Base-by-base conservation (phyloP, 1,140 invertebrate species). In the Calosoma granatense region DNA sequence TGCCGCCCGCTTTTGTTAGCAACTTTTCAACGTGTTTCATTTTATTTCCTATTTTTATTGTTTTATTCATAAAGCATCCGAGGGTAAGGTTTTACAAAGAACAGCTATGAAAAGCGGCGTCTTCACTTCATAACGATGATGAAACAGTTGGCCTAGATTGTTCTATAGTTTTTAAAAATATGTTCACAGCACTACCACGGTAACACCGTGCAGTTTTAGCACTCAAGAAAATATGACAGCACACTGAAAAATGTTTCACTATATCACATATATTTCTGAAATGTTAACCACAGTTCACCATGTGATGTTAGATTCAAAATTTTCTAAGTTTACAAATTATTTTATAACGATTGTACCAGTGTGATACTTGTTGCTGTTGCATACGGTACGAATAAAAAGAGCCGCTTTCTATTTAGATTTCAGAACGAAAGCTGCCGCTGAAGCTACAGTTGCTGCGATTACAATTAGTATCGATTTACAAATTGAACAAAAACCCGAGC, bases 381-480 rank as follows among this genome's bases (percentile, higher is more conserved):
- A 36, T 9, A 36, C n/a, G 26, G n/a, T 36, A 9, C n/a, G 41
- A 12, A 47, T 47, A 11, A 17, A 47, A 47, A 47, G 17, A n/a
- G 26, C 6, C 41, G 15, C 15, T 47, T 47, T 17, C 3, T 47
- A 17, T 47, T 47, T 47, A 47, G 3, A 47, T n/a, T n/a, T 47
- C 15, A 12, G 41, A 47, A 47, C 41, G 9, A 47, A 47, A 47
- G 41, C 6, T 17, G 15, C 41, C n/a, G n/a, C n/a, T n/a, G n/a
- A n/a, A n/a, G 15, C 17, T 9, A 4, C 17, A 12, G 41, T 47
- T 4, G 41, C 9, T 47, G 17, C 3, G 9, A 47, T 17, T 47
- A 11, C 41, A 47, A 47, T 47, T 47, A 47, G 41, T 47, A 47
- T 47, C 41, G 41, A 47, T 47, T 47, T 47, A 47, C 41, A 6